Base-by-base conservation (phyloP, 2,888 invertebrate genomes). In the Crepidodera aurea region DNA sequence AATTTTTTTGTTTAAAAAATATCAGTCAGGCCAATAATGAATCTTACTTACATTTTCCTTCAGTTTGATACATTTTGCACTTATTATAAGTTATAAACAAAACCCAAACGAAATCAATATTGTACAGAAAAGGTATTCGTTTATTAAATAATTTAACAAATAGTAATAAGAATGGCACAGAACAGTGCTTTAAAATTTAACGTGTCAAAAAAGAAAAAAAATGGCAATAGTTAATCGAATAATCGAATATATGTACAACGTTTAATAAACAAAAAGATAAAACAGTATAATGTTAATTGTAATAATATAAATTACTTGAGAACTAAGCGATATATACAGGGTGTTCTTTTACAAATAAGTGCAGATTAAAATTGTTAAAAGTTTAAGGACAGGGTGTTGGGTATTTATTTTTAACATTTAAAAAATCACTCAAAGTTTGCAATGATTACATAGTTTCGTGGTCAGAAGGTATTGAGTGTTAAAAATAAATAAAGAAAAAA, bases 151-250 rank as follows among this genome's bases (percentile, higher is more conserved):
- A 12, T 44, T 22, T 13, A 19, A 44, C 19, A 44, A 22, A 19
- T 22, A 13, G 19, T 44, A 15, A 15, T 12, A 48, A 48, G 12
- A 48, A 48, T 48, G 48, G 48, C 48, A 48, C 48, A 27, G 27
- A 27, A 48, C 1, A 16, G 48, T 48, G 48, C 48, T 22, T 22
- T 25, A 3, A 44, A 27, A 15, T n/a, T 13, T 13, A 48, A 27
- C 10, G 10, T 27, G 27, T 13, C 22, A 48, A 10, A 8, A 18
- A 7, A 42, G 18, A 42, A 19, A 42, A 48, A 44, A 44, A 22
- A 44, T 44, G 44, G 44, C 44, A 22, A 44, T 44, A 44, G 25
- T 44, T 22, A 13, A 22, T 19, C 6, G 10, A 42, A 15, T 15
- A 42, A n/a, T n/a, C n/a, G n/a, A 42, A 42, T 32, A 44, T 44